Base-by-base conservation (phyloP, 2,888 invertebrate genomes). In the Athalia rosae region DNA sequence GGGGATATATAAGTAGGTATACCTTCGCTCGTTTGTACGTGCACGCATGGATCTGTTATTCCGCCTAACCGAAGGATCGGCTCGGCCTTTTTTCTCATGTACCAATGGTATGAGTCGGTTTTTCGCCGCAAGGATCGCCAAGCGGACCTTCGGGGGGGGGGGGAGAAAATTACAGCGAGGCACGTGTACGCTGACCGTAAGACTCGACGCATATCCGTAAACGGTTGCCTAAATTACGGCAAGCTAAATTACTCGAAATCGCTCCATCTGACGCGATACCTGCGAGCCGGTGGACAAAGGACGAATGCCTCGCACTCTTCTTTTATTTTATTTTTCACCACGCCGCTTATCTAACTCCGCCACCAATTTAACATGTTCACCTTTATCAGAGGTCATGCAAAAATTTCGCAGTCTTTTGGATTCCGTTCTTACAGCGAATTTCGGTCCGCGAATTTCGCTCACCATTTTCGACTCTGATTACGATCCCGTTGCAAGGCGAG, bases 401-500 rank as follows among this genome's bases (percentile, higher is more conserved):
- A 47, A 28, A 50, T 74, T 48, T 61, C 74, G 74, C 74, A 61
- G 41, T 74, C 74, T 74, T 74, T 61, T 62, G 74, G 61, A 15
- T 62, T 45, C 61, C 50, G n/a, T n/a, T n/a, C n/a, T n/a, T n/a
- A n/a, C n/a, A n/a, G n/a, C n/a, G n/a, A n/a, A n/a, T n/a, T n/a
- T 48, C 47, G 62, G 74, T 48, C 74, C 48, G 47, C 74, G 9
- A 61, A 61, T 74, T 61, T 74, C 74, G 62, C 48, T 61, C 48
- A 61, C 47, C 73, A 47, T 58, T 73, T 74, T 50, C 74, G 59
- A 74, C 74, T 61, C 58, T 71, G 71, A 71, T 71, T 71, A 71
- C 71, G 56, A 71, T 74, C 74, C 74, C 59, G 62, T 71, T 71
- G 71, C 58, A 53, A 71, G 71, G 56, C 59, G 43, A 71, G 59